Evolutionary conservation across 2,888 invertebrate genomes (phyloP).

Genomic region (Campaea margaritaria): DNA sequence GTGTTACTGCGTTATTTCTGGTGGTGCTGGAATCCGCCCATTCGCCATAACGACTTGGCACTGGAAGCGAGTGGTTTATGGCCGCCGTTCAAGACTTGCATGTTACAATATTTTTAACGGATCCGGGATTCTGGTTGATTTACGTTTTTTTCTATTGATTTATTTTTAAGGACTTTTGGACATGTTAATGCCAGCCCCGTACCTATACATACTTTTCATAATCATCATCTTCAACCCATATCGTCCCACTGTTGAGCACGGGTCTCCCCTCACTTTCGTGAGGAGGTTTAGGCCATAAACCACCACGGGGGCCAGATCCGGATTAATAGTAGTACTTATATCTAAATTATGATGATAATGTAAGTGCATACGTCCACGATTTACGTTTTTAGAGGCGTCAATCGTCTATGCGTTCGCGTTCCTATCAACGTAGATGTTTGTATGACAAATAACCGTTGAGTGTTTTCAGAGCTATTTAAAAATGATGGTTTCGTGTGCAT

Average conservation of each 20-base stretch:
- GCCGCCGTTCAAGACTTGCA: slow-evolving; percentile 70
- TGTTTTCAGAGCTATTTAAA: slow-evolving; percentile 17
- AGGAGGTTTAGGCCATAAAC: too few species aligned
- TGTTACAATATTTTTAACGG: slow-evolving; percentile 45
- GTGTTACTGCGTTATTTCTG: slow-evolving; percentile 74
- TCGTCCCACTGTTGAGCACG: too few species aligned
- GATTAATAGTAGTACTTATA: too few species aligned
- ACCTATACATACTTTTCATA: too few species aligned
- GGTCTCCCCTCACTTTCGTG: too few species aligned
- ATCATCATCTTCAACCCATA: too few species aligned
- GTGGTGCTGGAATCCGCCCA: slow-evolving; percentile 76
- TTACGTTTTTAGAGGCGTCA: slow-evolving; percentile 34
- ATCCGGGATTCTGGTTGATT: slow-evolving; percentile 48
- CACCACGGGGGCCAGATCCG: too few species aligned
- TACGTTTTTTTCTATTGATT: too few species aligned
- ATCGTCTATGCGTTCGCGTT: slow-evolving; percentile 24
- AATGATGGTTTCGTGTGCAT: slow-evolving; percentile 20
- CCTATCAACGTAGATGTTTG: slow-evolving; percentile 13
- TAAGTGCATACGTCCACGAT: too few species aligned
- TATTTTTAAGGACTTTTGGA: too few species aligned
- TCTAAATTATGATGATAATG: too few species aligned
- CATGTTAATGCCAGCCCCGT: too few species aligned
- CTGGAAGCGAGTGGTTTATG: slow-evolving; percentile 77
- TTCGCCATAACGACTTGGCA: slow-evolving; percentile 75
- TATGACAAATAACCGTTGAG: slow-evolving; percentile 24